Conservation (phyloP, 2,113 vertebrate species). For the Marcusenius ussheri region DNA sequence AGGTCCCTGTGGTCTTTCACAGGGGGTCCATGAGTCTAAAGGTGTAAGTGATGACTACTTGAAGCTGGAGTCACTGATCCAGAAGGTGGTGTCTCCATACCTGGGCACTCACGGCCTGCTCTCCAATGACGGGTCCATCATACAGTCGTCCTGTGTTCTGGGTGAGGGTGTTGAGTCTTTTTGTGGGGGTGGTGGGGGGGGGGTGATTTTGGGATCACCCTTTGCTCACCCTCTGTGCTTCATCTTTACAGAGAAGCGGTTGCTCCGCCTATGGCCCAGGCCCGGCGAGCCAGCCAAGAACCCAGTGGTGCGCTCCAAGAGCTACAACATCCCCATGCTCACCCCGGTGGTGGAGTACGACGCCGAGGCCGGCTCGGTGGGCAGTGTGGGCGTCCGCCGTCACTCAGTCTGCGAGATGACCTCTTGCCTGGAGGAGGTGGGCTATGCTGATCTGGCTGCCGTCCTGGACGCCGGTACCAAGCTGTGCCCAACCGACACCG, state of each 20-base stretch:
- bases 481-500: slow-evolving; percentile 32
- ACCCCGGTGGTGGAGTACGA: slow-evolving; percentile 83
- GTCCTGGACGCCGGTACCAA: slow-evolving; percentile 49
- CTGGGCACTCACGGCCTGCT: slow-evolving; percentile 82
- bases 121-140: slow-evolving; percentile 69
- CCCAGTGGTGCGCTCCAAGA: slow-evolving; percentile 83
- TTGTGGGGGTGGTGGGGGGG: not conserved
- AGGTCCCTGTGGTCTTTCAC: slow-evolving; percentile 31
- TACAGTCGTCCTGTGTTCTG: slow-evolving; percentile 75
- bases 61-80: slow-evolving; percentile 81
- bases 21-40: slow-evolving; percentile 89
- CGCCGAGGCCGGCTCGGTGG: slow-evolving; percentile 50
- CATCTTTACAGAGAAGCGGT: slow-evolving; percentile 69
- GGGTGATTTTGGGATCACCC: not conserved
- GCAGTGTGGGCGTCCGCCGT: slow-evolving; percentile 59
- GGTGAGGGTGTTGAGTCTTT: slow-evolving; percentile 55
- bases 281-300: slow-evolving; percentile 68
- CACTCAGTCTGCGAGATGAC: slow-evolving; percentile 90
- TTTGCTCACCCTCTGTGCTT: not conserved
- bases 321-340: slow-evolving; percentile 88
- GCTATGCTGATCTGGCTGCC: slow-evolving; percentile 54
- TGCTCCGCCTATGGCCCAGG: slow-evolving; percentile 63
- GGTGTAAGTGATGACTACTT: slow-evolving; percentile 85
- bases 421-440: slow-evolving; percentile 71
- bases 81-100: slow-evolving; percentile 93